Evolutionary conservation across 2,113 vertebrate genomes (phyloP).

Genomic region (Oryzias javanicus): DNA sequence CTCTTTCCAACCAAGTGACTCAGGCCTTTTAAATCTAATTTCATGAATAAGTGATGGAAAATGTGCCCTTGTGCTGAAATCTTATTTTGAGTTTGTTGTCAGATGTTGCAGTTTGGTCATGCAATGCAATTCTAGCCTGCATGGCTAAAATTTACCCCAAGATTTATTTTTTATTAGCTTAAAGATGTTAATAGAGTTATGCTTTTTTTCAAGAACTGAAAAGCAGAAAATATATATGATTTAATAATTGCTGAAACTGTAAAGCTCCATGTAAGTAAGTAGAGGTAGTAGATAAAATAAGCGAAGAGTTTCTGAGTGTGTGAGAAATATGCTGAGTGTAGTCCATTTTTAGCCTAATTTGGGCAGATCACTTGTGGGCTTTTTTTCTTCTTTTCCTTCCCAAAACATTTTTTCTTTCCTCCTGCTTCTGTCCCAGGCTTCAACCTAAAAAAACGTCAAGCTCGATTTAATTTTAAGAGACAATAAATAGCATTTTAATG

Average conservation of each 20-base stretch:
- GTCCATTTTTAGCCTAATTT: conserved; percentile 57
- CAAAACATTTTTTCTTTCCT: conserved; percentile 7
- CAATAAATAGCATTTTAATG: conserved; percentile 22
- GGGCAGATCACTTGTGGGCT: conserved; percentile 29
- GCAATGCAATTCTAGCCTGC: not conserved
- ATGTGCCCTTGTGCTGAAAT: conserved; percentile 27
- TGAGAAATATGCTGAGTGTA: conserved; percentile 2
- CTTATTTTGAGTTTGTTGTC: conserved; percentile 25
- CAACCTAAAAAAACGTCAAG: conserved; percentile 13
- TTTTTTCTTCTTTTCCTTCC: conserved; percentile 18
- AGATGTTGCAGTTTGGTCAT: not conserved
- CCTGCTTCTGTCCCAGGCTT: conserved; percentile 21
- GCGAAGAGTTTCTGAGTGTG: not conserved
- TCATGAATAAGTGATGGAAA: conserved; percentile 53
- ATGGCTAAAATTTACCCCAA: not conserved
- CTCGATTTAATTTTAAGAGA: conserved; percentile 20
- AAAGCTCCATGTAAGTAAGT: not conserved
- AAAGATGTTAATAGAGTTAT: not conserved
- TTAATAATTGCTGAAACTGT: too few species aligned
- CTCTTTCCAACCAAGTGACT: conserved; percentile 31
- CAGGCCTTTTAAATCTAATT: conserved; percentile 39
- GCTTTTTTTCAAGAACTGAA: not conserved
- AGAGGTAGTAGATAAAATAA: not conserved
- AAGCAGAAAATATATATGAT: too few species aligned
- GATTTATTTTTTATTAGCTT: too few species aligned